Conservation (phyloP, 1,140 invertebrate species). For the Temnothorax nylanderi region DNA sequence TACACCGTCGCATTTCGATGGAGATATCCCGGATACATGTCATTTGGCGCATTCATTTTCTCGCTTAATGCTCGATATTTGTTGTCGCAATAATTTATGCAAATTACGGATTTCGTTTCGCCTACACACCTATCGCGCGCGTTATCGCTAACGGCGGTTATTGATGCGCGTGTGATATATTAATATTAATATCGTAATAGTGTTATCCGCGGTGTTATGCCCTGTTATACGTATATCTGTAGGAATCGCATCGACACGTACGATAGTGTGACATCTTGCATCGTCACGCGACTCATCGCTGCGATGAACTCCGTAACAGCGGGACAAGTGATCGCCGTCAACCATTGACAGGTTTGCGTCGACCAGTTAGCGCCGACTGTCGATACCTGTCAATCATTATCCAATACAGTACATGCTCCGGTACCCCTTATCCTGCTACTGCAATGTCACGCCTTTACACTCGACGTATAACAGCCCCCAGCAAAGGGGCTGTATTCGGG, state of each 20-base stretch:
- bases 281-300: conserved; percentile 52
- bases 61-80: conserved; percentile 23
- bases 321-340: conserved; percentile 68
- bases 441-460: conserved; percentile 11
- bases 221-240: not conserved
- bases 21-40: conserved; percentile 15
- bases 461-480: not conserved
- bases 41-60: conserved; percentile 46
- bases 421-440: conserved; percentile 24
- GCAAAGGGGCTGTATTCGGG: not conserved
- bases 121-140: conserved; percentile 7
- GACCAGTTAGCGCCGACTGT: conserved; percentile 69
- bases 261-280: conserved; percentile 50
- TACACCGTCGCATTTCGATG: conserved; percentile 17
- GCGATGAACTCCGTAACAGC: conserved; percentile 63
- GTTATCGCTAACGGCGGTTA: conserved; percentile 15
- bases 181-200: conserved; percentile 30
- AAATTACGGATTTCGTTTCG: conserved; percentile 50
- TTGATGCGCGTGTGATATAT: conserved; percentile 38
- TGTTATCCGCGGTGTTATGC: not conserved
- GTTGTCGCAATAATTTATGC: conserved; percentile 54
- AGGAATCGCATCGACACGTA: conserved; percentile 30
- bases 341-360: conserved; percentile 57
- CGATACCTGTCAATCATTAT: conserved; percentile 72
- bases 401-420: conserved; percentile 42